A percentile compares a stretch with the other conserved stretches of the same genome.
Evolutionary conservation across 2,797 vertebrate genomes (phyloP).

Genomic region (Calcarius lapponicus): DNA sequence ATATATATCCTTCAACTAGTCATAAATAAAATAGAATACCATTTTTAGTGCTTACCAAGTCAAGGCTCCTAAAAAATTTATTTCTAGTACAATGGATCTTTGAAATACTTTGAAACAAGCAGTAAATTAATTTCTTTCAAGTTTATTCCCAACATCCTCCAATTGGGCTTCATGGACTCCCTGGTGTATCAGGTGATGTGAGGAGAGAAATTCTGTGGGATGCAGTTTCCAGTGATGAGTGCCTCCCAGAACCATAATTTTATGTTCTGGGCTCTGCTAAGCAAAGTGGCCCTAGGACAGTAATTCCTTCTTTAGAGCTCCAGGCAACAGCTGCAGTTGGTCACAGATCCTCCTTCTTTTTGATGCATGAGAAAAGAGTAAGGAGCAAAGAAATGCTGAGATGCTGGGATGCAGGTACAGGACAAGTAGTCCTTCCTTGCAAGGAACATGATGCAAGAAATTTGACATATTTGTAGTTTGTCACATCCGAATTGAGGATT

Average conservation of each 20-base stretch:
- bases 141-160: neutral
- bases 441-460: neutral
- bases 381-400: neutral
- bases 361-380: neutral
- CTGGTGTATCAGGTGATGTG: neutral
- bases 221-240: neutral
- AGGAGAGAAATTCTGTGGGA: neutral
- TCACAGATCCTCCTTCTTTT: neutral
- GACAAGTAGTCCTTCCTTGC: neutral
- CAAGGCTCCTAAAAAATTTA: neutral
- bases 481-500: neutral
- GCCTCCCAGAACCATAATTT: neutral
- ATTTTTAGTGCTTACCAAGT: neutral
- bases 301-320: neutral
- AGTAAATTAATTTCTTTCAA: no score
- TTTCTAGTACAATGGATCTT: neutral
- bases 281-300: neutral
- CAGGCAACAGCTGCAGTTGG: neutral
- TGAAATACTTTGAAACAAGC: neutral
- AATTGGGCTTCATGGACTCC: neutral
- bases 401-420: neutral
- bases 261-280: neutral
- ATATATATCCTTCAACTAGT: neutral
- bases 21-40: neutral
- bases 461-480: neutral